These are phyloP conservation scores for Cepaea hortensis DNA, from an alignment of 2,888 invertebrate genomes.

Conservation along the genomic window DNA sequence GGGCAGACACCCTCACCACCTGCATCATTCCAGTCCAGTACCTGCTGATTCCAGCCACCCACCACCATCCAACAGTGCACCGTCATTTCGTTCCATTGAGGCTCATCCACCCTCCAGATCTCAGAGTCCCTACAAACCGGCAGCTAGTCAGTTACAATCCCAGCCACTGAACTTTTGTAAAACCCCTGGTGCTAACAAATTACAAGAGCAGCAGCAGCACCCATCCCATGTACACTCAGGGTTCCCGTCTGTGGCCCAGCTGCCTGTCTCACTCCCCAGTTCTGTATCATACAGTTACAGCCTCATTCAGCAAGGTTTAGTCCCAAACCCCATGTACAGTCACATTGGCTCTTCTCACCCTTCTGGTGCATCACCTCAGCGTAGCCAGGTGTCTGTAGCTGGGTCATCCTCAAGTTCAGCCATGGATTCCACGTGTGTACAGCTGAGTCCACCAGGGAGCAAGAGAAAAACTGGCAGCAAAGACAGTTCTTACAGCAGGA, in stretches of 20 bases:
- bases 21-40: slow-evolving; percentile 56
- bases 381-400: slow-evolving; percentile 37
- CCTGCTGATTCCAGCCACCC: slow-evolving; percentile 44
- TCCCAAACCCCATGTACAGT: slow-evolving; percentile 79
- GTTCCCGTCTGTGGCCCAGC: slow-evolving; percentile 61
- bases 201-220: slow-evolving; percentile 42
- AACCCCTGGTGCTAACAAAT: slow-evolving; percentile 52
- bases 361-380: slow-evolving; percentile 51
- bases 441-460: slow-evolving; percentile 46
- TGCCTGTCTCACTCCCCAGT: slow-evolving; percentile 67
- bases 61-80: slow-evolving; percentile 56
- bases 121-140: slow-evolving; percentile 67
- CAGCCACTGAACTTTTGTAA: slow-evolving; percentile 71
- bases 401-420: slow-evolving; percentile 2
- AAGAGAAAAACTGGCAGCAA: slow-evolving; percentile 65
- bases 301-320: slow-evolving; percentile 76
- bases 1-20: slow-evolving; percentile 61
- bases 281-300: slow-evolving; percentile 67
- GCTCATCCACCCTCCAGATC: slow-evolving; percentile 56
- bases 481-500: slow-evolving; percentile 43
- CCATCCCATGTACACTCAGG: slow-evolving; percentile 49
- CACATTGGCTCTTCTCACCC: slow-evolving; percentile 60
- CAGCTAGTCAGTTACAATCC: slow-evolving; percentile 66
- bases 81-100: slow-evolving; percentile 59
- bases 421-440: slow-evolving; percentile 37